phyloP scores from a whole-genome alignment of 2,797 vertebrate genomes.

The Hypotaenidia okinawae region DNA sequence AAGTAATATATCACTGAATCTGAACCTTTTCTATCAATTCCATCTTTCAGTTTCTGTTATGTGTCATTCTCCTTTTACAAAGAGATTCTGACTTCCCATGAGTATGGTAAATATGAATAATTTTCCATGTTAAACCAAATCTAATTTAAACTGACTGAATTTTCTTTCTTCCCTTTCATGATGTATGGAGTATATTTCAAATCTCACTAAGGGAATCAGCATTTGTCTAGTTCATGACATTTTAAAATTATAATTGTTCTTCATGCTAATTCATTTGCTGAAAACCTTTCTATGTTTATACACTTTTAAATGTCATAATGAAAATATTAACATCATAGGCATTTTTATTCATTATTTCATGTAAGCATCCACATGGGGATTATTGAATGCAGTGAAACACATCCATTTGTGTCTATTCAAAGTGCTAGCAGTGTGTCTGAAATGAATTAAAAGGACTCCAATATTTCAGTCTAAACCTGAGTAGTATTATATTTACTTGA shows the following conservation, averaged over 20 bases:
- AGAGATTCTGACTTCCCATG: neutral
- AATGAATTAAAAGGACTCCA: neutral
- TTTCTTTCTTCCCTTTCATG: neutral
- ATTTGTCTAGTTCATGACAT: neutral
- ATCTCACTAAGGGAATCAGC: neutral
- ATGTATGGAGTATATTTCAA: neutral
- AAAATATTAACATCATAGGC: neutral
- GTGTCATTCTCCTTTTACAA: neutral
- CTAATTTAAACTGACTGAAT: neutral
- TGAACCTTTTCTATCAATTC: neutral
- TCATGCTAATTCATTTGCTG: neutral
- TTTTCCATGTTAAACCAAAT: neutral
- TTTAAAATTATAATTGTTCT: neutral
- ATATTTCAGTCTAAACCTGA: neutral
- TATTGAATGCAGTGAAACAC: neutral
- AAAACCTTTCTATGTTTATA: neutral
- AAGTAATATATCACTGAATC: neutral
- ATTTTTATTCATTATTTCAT: slow-evolving; percentile 20
- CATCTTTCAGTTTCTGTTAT: neutral
- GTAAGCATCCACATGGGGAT: neutral
- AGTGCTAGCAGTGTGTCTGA: neutral
- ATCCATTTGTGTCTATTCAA: neutral
- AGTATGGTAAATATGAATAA: neutral
- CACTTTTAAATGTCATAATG: neutral
- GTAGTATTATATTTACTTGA: neutral